A percentile compares a stretch with the other conserved stretches of the same genome.
Conservation (phyloP, 2,888 invertebrate genomes). For the Epirrhoe tristata region DNA sequence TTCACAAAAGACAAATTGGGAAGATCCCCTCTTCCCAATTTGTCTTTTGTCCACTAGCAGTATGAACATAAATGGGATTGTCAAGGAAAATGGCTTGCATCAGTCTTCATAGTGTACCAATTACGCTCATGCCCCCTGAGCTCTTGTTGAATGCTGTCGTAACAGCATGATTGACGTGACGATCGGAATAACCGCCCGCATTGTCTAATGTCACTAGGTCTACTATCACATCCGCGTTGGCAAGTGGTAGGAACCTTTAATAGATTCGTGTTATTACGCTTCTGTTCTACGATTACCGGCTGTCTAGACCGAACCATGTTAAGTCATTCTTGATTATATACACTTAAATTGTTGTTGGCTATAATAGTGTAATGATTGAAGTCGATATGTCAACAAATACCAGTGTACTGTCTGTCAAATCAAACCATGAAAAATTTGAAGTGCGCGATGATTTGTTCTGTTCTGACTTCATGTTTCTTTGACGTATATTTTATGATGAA, state of each 20-base stretch:
- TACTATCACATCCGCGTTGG: constrained; percentile 68
- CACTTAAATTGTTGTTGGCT: not conserved
- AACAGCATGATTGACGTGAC: constrained; percentile 48
- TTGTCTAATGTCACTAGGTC: constrained; percentile 61
- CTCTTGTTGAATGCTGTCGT: constrained; percentile 43
- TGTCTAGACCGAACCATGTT: constrained; percentile 29
- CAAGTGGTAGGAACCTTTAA: constrained; percentile 42
- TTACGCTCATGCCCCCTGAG: constrained; percentile 42
- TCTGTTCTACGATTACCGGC: constrained; percentile 32
- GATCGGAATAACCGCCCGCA: constrained; percentile 60
- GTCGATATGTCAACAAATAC: not conserved
- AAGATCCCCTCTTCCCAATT: not conserved
- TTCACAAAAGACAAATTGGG: no score
- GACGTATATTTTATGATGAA: no score
- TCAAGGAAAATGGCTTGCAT: constrained; percentile 6
- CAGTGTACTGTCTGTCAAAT: not conserved
- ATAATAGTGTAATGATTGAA: not conserved
- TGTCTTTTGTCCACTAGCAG: not conserved
- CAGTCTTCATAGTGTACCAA: constrained; percentile 27
- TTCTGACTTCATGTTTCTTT: not conserved
- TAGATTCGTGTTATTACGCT: constrained; percentile 25
- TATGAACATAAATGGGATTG: not conserved
- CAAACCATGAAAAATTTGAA: not conserved
- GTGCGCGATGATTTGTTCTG: not conserved
- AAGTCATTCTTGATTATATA: constrained; percentile 20